Evolutionary conservation across 1,140 invertebrate genomes (phyloP).

Genomic region (Neotoxoptera formosana): DNA sequence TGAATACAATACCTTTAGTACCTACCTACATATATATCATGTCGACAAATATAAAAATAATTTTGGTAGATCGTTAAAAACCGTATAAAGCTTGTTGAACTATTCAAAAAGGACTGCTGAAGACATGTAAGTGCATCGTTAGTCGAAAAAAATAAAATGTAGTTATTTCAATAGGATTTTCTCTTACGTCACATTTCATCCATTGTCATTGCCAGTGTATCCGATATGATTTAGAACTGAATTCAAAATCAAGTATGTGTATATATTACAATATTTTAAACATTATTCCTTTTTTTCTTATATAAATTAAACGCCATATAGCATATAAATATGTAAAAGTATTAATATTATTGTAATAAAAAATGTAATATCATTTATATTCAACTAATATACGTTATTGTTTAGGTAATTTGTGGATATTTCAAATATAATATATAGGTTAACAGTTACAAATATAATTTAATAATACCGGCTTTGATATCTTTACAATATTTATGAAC

Average conservation of each 20-base stretch:
- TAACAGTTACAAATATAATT: neutral
- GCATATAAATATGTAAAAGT: neutral
- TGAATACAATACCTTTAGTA: neutral
- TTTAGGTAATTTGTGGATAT: neutral
- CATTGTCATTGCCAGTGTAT: conserved; percentile 15
- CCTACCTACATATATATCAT: neutral
- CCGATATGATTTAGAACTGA: neutral
- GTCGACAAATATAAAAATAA: neutral
- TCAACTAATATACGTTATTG: neutral
- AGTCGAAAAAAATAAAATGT: conserved; percentile 8
- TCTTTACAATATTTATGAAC: neutral
- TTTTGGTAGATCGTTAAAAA: conserved; percentile 17
- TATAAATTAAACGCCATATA: neutral
- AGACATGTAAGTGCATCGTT: conserved; percentile 9
- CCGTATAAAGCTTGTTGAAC: conserved; percentile 9
- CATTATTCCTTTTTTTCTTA: neutral
- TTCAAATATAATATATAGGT: neutral
- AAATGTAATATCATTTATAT: neutral
- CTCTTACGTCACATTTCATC: conserved; percentile 3
- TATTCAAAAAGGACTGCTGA: conserved; percentile 4
- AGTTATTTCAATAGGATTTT: conserved; percentile 18
- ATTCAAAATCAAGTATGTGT: neutral
- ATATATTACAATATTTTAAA: conserved; percentile 10
- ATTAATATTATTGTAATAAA: neutral
- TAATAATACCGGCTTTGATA: neutral